These are phyloP conservation scores for Gobiocypris rarus DNA, from an alignment of 2,113 vertebrate genomes.

Conservation along the genomic window DNA sequence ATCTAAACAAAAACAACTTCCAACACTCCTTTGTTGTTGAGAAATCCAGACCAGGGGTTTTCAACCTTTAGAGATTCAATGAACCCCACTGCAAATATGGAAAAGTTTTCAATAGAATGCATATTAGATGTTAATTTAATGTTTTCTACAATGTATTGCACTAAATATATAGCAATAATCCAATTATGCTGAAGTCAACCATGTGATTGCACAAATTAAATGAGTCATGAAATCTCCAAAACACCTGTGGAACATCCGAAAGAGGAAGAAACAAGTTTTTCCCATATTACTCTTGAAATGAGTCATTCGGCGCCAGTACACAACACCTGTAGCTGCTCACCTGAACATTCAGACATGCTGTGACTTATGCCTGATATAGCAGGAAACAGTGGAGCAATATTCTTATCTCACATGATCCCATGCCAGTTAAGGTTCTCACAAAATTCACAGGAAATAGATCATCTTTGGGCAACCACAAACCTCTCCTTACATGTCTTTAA, in stretches of 20 bases:
- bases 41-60: background rate
- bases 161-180: background rate
- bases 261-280: background rate
- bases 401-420: background rate
- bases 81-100: background rate
- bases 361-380: slow-evolving; percentile 18
- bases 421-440: background rate
- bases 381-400: background rate
- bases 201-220: background rate
- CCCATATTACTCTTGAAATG: background rate
- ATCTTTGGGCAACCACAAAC: background rate
- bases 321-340: slow-evolving; percentile 36
- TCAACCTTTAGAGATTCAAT: background rate
- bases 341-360: slow-evolving; percentile 1
- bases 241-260: background rate
- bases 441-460: background rate
- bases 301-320: slow-evolving; percentile 12
- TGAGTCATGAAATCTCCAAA: background rate
- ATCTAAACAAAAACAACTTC: background rate
- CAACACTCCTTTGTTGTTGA: background rate
- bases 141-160: background rate
- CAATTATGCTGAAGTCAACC: background rate
- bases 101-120: background rate
- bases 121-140: background rate
- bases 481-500: background rate